Base-by-base conservation (phyloP, 2,113 vertebrate genomes). In the Platanista minor region DNA sequence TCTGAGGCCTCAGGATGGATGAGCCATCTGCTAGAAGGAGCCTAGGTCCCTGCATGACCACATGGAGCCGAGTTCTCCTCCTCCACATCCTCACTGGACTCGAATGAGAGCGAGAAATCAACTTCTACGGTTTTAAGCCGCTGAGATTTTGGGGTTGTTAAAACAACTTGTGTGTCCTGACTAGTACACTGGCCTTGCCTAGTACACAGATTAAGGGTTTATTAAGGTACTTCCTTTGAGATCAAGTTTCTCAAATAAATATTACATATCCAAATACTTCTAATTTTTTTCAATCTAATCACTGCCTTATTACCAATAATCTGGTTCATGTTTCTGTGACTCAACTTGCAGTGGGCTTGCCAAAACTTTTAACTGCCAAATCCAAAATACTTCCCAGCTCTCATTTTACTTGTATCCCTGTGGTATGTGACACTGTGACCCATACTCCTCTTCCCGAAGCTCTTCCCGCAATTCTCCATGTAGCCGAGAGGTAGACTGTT, bases 201-300 rank as follows among this genome's bases (percentile, higher is more conserved):
- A 41, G 69, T 41, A 52, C 15, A 75, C 21, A 77, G 43, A 77
- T n/a, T 64, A 82, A 93, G 54, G 33, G 23, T 25, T 77, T 77
- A 82, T 36, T 17, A 39, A 85, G 31, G 31, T 46, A 74, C 15
- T 67, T 93, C 67, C 33, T 83, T 46, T 80, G 52, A 43, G 43
- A 52, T 59, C 84, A 95, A n/a, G 57, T 54, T 81, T 95, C 74
- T 95, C 20, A 83, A 78, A 91, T 54, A 82, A 87, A 67, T 69
- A 41, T 33, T 39, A 31, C 7, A 25, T 33, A 31, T 21, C 52
- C 39, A 61, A 5, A 23, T 23, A 41, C 54, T 67, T 90, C 52
- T 33, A 49, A 74, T 8, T 64, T 36, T 18, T 29, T 78, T 74
- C 18, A 39, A 17, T 27, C 33, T 27, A 33, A 5, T 78, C 61